Evolutionary conservation across 2,888 invertebrate species (phyloP).

Genomic region (Drosophila sordidula): DNA sequence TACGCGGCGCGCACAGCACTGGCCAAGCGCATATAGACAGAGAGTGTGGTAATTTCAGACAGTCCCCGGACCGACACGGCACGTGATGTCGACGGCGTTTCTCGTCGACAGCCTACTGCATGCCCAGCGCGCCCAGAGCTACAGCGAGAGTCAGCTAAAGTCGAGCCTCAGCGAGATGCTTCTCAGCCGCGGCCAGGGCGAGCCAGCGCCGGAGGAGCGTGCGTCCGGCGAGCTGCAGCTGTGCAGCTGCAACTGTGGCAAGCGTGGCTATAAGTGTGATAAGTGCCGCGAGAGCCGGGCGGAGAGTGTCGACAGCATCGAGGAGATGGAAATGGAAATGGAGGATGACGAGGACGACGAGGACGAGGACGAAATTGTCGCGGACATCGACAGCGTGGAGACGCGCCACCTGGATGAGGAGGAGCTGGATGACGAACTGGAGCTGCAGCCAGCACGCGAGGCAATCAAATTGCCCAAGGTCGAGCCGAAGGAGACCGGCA

Average conservation of each 20-base stretch:
- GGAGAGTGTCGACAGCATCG: slow-evolving; percentile 80
- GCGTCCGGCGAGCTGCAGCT: slow-evolving; percentile 30
- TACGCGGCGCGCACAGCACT: slow-evolving; percentile 61
- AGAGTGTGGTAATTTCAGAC: background rate
- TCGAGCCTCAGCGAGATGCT: slow-evolving; percentile 76
- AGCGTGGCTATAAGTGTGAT: slow-evolving; percentile 77
- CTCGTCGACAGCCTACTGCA: slow-evolving; percentile 84
- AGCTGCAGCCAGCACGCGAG: slow-evolving; percentile 48
- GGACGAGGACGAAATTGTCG: slow-evolving; percentile 69
- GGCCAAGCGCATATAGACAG: slow-evolving; percentile 37
- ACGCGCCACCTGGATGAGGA: slow-evolving; percentile 73
- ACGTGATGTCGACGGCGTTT: slow-evolving; percentile 84
- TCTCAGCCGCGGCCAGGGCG: slow-evolving; percentile 72
- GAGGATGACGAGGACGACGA: slow-evolving; percentile 72
- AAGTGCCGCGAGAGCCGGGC: slow-evolving; percentile 69
- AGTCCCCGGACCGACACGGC: slow-evolving; percentile 6
- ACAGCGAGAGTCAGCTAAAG: slow-evolving; percentile 76
- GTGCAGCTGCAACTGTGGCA: slow-evolving; percentile 64
- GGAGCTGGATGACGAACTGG: slow-evolving; percentile 65
- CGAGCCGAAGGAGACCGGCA: slow-evolving; percentile 62
- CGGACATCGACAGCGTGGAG: slow-evolving; percentile 71
- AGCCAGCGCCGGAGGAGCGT: slow-evolving; percentile 31
- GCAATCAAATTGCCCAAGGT: slow-evolving; percentile 79
- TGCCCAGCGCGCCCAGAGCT: slow-evolving; percentile 76
- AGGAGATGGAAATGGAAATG: slow-evolving; percentile 78